Conservation (phyloP, 2,113 vertebrate species). For the Sporophila hypoxantha region DNA sequence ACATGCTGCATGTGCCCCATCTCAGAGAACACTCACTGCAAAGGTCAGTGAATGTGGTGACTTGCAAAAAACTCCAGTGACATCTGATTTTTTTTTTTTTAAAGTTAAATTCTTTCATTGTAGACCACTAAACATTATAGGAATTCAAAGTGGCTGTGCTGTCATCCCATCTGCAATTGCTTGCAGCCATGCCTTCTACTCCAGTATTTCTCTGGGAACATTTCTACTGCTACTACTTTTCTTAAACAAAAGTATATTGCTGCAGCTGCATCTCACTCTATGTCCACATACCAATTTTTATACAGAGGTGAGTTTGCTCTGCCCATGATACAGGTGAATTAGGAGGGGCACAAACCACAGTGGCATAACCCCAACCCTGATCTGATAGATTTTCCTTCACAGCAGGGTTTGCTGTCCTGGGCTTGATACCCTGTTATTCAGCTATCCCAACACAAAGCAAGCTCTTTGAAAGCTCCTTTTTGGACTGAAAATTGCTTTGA, state of each 20-base stretch:
- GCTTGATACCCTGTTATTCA: neutral
- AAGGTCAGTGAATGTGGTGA: conserved; percentile 28
- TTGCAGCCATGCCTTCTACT: neutral
- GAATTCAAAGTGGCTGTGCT: neutral
- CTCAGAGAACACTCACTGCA: conserved; percentile 11
- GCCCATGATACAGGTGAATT: neutral
- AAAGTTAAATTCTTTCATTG: neutral
- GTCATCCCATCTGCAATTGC: neutral
- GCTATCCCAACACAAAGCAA: neutral
- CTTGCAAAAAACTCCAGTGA: conserved; percentile 9
- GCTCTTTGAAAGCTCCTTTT: neutral
- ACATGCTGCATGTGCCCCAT: conserved; percentile 11
- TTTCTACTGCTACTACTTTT: neutral
- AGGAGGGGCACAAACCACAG: neutral
- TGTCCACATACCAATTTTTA: neutral
- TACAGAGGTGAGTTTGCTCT: neutral
- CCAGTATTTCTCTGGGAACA: neutral
- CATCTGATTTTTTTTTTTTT: conserved; percentile 1
- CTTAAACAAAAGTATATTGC: neutral
- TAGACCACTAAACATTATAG: neutral
- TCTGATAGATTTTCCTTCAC: neutral
- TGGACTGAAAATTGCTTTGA: neutral
- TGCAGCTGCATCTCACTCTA: neutral
- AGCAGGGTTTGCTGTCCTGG: neutral
- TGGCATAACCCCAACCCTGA: neutral